Conservation (phyloP, 2,888 invertebrate species). For the Megaustenia siamemsis region DNA sequence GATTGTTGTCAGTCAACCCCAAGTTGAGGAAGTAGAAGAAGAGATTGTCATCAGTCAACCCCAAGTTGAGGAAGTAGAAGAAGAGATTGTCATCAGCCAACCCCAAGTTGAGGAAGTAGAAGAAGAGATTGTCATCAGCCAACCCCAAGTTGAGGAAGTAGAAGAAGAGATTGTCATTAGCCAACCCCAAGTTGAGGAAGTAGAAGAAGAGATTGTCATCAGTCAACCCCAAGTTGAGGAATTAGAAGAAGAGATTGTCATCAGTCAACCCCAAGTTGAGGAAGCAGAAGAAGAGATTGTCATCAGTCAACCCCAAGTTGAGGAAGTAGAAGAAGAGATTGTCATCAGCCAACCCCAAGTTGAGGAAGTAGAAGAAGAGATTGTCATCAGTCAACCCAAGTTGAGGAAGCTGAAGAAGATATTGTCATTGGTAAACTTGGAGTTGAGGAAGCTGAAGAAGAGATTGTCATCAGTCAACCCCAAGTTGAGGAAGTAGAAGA, state of each 20-base stretch:
- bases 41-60: constrained; percentile 37
- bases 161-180: constrained; percentile 68
- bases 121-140: constrained; percentile 56
- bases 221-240: constrained; percentile 36
- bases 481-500: constrained; percentile 52
- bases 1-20: constrained; percentile 37
- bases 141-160: constrained; percentile 75
- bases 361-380: constrained; percentile 82
- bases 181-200: constrained; percentile 49
- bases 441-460: constrained; percentile 70
- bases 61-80: constrained; percentile 52
- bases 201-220: constrained; percentile 52
- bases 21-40: constrained; percentile 83
- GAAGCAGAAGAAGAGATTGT: constrained; percentile 46
- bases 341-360: constrained; percentile 71
- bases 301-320: constrained; percentile 54
- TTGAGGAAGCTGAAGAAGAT: constrained; percentile 83
- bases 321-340: constrained; percentile 55
- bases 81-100: constrained; percentile 53
- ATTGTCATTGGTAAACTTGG: constrained; percentile 63
- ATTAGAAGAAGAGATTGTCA: constrained; percentile 42
- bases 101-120: constrained; percentile 83
- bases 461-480: constrained; percentile 66
- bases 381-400: constrained; percentile 57
- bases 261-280: constrained; percentile 52